phyloP scores from a whole-genome alignment of 2,113 vertebrate genomes.

The Platichthys stellatus region DNA sequence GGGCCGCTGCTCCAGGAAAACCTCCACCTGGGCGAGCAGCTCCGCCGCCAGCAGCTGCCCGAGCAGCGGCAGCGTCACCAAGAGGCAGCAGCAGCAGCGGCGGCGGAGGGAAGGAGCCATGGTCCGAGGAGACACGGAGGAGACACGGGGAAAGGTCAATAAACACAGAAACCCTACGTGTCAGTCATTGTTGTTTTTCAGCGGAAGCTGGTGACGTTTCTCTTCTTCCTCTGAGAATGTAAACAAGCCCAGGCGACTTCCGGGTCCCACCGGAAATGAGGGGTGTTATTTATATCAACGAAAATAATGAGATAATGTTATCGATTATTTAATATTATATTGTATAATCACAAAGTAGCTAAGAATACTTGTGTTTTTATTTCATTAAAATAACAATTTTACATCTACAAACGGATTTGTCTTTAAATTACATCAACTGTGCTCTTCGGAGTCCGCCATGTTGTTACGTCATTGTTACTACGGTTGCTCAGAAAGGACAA shows the following conservation, averaged over 20 bases:
- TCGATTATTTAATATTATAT: too few relatives aligned
- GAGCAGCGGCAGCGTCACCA: constrained; percentile 45
- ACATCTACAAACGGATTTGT: too few relatives aligned
- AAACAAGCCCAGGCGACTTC: constrained; percentile 71
- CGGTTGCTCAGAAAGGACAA: too few relatives aligned
- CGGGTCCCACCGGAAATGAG: constrained; percentile 50
- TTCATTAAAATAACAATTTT: too few relatives aligned
- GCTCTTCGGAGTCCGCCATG: too few relatives aligned
- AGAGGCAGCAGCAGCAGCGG: constrained; percentile 31
- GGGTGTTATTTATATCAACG: background rate
- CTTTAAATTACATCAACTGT: too few relatives aligned
- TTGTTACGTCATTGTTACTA: too few relatives aligned
- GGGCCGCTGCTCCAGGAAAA: constrained; percentile 71
- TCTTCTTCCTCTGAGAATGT: constrained; percentile 39
- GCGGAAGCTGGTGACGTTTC: background rate
- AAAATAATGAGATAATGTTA: too few relatives aligned
- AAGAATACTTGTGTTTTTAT: too few relatives aligned
- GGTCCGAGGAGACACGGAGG: background rate
- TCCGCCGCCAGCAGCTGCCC: constrained; percentile 61
- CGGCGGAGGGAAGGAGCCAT: constrained; percentile 50
- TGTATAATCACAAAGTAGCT: too few relatives aligned
- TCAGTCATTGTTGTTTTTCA: constrained; percentile 5
- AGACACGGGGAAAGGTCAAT: background rate
- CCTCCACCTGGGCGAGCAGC: constrained; percentile 80
- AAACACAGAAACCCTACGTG: background rate